phyloP scores from a whole-genome alignment of 2,888 invertebrate species.

The Nephrotoma flavescens region DNA sequence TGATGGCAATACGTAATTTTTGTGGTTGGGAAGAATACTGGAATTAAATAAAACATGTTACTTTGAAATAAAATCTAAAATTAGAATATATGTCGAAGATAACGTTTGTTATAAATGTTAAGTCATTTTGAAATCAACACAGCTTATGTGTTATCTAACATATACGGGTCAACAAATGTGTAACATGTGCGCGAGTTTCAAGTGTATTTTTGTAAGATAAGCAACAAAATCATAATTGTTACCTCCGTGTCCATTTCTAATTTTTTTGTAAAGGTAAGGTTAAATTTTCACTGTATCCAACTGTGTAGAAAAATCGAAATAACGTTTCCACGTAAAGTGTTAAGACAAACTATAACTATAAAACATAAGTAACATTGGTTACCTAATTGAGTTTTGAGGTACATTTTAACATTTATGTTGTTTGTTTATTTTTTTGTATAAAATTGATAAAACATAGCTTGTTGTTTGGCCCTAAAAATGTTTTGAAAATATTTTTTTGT shows the following conservation, averaged over 20 bases:
- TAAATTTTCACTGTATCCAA: background rate
- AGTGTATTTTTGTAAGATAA: background rate
- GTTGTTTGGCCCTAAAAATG: background rate
- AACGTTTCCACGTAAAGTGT: background rate
- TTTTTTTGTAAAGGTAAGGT: too few relatives aligned
- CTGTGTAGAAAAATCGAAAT: background rate
- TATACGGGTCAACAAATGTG: background rate
- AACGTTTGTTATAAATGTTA: background rate
- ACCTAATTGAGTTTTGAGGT: background rate
- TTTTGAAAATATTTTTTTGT: background rate
- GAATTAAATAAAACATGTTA: background rate
- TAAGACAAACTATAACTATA: background rate
- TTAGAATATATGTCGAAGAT: background rate
- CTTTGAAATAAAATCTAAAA: background rate
- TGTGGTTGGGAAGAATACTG: background rate
- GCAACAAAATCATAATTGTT: background rate
- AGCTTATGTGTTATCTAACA: background rate
- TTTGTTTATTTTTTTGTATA: background rate
- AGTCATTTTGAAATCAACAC: background rate
- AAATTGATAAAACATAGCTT: background rate
- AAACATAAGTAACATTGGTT: background rate
- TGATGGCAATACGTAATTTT: slow-evolving; percentile 67
- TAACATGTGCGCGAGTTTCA: background rate
- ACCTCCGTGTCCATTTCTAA: background rate
- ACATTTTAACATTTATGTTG: background rate